These are phyloP conservation scores for Dinoponera quadriceps DNA, from an alignment of 1,140 invertebrate genomes.

Conservation along the genomic window DNA sequence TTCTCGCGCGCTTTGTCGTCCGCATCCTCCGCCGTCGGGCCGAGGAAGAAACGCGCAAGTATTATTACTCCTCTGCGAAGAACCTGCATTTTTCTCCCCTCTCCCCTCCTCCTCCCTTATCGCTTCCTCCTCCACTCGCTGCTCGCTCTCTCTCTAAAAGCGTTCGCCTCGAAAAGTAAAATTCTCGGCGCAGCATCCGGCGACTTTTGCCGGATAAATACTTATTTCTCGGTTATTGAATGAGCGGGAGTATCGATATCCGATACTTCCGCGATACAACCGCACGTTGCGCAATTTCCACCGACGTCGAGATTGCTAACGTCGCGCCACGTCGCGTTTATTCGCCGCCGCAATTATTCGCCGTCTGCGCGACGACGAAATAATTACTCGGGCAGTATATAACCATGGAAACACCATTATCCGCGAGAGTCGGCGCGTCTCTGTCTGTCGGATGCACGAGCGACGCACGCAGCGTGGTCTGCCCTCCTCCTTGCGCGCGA, in stretches of 20 bases:
- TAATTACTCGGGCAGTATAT: conserved; percentile 64
- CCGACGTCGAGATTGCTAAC: background rate
- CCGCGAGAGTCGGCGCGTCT: background rate
- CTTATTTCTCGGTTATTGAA: background rate
- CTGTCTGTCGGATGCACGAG: background rate
- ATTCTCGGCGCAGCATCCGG: background rate
- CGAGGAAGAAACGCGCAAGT: background rate
- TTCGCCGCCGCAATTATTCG: conserved; percentile 64
- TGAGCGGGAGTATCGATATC: conserved; percentile 21
- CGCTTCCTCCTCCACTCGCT: no score
- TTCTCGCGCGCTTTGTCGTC: background rate
- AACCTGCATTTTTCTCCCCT: background rate
- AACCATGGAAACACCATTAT: conserved; percentile 50
- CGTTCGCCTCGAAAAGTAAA: background rate
- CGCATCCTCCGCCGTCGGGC: background rate
- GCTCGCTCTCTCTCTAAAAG: background rate
- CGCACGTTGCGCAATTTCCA: conserved; percentile 12
- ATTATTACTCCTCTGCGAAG: background rate
- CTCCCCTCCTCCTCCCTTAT: no score
- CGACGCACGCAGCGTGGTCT: background rate
- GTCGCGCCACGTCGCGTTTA: no score
- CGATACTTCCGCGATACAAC: conserved; percentile 23
- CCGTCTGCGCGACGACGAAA: conserved; percentile 58
- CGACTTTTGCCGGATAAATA: background rate
- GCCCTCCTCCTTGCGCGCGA: conserved; percentile 3